phyloP scores from a whole-genome alignment of 2,113 vertebrate genomes.

The Melanotaenia duboulayi region DNA sequence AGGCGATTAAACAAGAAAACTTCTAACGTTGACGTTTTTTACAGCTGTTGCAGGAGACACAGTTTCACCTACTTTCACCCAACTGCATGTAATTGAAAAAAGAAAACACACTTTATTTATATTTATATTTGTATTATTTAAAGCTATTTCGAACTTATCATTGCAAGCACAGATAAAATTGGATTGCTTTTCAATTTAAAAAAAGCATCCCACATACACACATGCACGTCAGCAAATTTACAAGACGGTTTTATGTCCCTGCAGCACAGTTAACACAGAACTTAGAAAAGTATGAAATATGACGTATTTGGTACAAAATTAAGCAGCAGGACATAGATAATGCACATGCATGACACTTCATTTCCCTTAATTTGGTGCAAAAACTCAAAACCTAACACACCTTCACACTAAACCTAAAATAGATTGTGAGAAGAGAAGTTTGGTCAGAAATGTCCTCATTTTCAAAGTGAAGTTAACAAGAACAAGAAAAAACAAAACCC shows the following conservation, averaged over 20 bases:
- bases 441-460: background rate
- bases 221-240: background rate
- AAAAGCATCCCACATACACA: background rate
- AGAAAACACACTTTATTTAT: background rate
- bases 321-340: background rate
- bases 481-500: background rate
- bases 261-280: background rate
- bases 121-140: too few species aligned
- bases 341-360: background rate
- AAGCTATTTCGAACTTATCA: background rate
- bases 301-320: background rate
- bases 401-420: background rate
- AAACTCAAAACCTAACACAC: background rate
- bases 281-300: background rate
- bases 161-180: background rate
- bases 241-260: background rate
- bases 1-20: background rate
- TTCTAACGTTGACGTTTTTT: background rate
- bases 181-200: background rate
- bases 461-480: background rate
- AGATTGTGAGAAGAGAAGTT: background rate
- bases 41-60: constrained; percentile 16
- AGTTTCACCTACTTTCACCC: background rate
- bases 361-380: background rate
- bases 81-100: background rate